Base-by-base conservation (phyloP, 2,888 invertebrate species). In the Stenolophus ochropezus region DNA sequence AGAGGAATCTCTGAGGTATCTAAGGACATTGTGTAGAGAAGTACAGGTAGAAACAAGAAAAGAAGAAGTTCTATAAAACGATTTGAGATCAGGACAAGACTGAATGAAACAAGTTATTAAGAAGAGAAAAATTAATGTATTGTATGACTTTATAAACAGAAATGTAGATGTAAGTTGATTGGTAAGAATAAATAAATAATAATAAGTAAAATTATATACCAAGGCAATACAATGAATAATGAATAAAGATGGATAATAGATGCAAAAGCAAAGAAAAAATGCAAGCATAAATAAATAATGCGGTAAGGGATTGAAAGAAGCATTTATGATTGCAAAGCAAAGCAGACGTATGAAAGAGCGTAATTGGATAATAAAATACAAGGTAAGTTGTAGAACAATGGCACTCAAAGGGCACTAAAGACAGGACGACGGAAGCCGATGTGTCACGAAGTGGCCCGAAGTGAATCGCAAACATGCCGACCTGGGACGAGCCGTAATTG, bases 401-500 rank as follows among this genome's bases (percentile, higher is more conserved):
- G 73, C 49, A 73, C 49, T 73, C 49, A 73, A 20, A 73, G 47
- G 27, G 71, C 14, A 69, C 56, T 53, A 69, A 71, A 71, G 69
- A 79, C 71, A 79, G 71, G 16, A 53, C 56, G 79, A 71, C 56
- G 71, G 20, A 77, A 61, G 47, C n/a, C 61, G 77, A 80, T 58
- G 69, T 71, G 80, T 49, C 71, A 73, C 71, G 73, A 56, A 80
- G 23, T 71, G 42, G 14, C 16, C 58, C 71, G 73, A 73, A 73
- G 71, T 42, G 47, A 56, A 56, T 56, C 23, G 73, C 80, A 80
- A 80, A 80, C 73, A 80, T 80, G 58, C 73, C 33, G 61, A 42
- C 27, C 11, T 14, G 71, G 83, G 82, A 69, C 78, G 84, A 82
- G 77, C 74, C 82, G 84, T 85, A 85, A 85, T 85, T 85, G 85